These are phyloP conservation scores for Elephas maximus DNA, from an alignment of 2,113 vertebrate genomes.

Conservation along the genomic window DNA sequence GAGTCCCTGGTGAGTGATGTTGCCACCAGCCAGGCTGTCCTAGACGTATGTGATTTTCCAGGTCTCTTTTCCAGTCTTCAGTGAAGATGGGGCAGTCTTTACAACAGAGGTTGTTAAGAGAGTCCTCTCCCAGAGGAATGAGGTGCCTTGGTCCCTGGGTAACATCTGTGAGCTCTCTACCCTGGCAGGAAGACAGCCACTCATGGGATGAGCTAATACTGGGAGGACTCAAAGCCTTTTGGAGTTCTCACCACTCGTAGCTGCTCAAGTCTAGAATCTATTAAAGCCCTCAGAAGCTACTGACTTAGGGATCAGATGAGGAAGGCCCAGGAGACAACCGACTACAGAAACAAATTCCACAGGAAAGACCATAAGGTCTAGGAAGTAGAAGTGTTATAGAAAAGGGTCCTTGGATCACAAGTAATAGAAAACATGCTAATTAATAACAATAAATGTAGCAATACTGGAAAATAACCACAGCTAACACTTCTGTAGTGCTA, in stretches of 20 bases:
- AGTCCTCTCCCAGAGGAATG: background rate
- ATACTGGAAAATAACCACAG: background rate
- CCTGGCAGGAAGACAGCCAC: background rate
- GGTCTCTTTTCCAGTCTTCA: background rate
- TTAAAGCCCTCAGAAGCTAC: background rate
- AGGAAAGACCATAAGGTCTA: background rate
- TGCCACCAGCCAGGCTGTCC: background rate
- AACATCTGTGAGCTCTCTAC: background rate
- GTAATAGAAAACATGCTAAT: background rate
- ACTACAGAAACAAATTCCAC: background rate
- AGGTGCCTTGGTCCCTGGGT: background rate
- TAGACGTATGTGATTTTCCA: background rate
- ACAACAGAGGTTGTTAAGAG: background rate
- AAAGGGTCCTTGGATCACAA: background rate
- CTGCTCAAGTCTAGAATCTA: background rate
- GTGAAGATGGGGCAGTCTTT: background rate
- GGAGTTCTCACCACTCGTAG: background rate
- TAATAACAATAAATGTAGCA: background rate
- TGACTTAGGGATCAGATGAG: background rate
- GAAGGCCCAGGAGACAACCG: background rate
- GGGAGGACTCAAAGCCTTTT: background rate
- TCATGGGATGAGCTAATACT: background rate
- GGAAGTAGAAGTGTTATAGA: background rate
- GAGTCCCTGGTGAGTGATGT: background rate
- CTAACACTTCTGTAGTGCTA: background rate